Base-by-base conservation (phyloP, 2,797 vertebrate species). In the Xenentodon cancila region DNA sequence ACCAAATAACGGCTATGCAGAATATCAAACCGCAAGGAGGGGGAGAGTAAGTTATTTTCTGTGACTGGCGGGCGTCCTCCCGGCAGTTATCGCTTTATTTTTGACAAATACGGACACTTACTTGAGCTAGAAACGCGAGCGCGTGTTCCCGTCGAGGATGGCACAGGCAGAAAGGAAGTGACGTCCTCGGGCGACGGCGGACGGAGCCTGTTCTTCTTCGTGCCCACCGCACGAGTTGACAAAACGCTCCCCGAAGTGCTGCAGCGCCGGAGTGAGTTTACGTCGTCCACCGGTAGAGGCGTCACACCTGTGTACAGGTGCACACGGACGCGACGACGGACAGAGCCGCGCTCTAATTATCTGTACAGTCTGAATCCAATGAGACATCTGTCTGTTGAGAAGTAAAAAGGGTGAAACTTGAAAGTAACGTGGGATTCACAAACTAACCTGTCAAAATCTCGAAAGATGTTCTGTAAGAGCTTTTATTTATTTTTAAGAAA, bases 151-250 rank as follows among this genome's bases (percentile, higher is more conserved):
- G 66, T 1, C 32, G 51, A 76, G 55, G 70, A 58, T 84, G 79
- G 80, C 78, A 46, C 72, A 60, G 77, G 63, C 77, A 80, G 89
- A 93, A 92, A 93, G 89, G 91, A 93, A 88, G 79, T 74, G 12
- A 9, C 80, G 82, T 71, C 52, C 40, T 1, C 0, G 11, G 30
- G 3, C 0, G 43, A 43, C 64, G 56, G 44, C 74, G 68, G 71
- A 89, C 84, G 63, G 46, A 22, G 1, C n/a, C 4, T 0, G 12
- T 68, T 88, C 86, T 87, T 87, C 86, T 82, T 81, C 71, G 18
- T 20, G 2, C 9, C 9, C 25, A 5, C 3, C 25, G 25, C 25
- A 25, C 3, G 5, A 25, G 25, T 3, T 25, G 5, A 25, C 3
- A 3, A 5, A 25, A 25, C 25, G 25, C 3, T 25, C 5, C 25